phyloP scores from a whole-genome alignment of 30 jellyfish, hydroid and myxozoan genomes.

The Aurelia sp. region DNA sequence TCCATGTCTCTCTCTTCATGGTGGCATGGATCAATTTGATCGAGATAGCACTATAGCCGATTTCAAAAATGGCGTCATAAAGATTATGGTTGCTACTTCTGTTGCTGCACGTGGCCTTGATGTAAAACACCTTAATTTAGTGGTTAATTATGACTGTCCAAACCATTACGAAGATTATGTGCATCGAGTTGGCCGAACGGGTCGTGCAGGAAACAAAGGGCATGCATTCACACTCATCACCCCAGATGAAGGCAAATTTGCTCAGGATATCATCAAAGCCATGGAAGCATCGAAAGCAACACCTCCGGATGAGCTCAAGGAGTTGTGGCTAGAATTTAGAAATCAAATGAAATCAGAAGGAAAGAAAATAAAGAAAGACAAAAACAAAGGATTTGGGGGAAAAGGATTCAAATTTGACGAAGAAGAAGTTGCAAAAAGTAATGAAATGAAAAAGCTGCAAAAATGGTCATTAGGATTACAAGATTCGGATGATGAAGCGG shows the following conservation, averaged over 20 bases:
- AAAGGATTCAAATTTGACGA: constrained; percentile 96
- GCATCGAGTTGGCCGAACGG: constrained; percentile 99
- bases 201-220: constrained; percentile 99
- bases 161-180: constrained; percentile 99
- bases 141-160: constrained; percentile 98
- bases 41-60: constrained; percentile 98
- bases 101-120: constrained; percentile 99
- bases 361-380: constrained; percentile 70
- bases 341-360: constrained; percentile 90
- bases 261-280: constrained; percentile 93
- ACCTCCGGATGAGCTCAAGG: constrained; percentile 80
- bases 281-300: constrained; percentile 81
- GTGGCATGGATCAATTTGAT: constrained; percentile 99
- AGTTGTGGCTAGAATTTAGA: constrained; percentile 74
- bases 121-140: constrained; percentile 92
- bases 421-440: constrained; percentile 90
- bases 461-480: constrained; percentile 97
- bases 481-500: constrained; percentile 99
- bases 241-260: constrained; percentile 93
- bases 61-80: constrained; percentile 93
- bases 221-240: constrained; percentile 94
- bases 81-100: constrained; percentile 97
- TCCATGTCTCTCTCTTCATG: constrained; percentile 98
- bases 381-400: constrained; percentile 95
- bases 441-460: constrained; percentile 91